These are phyloP conservation scores for Fragum sueziense DNA, from an alignment of 2,888 invertebrate genomes.

Conservation along the genomic window DNA sequence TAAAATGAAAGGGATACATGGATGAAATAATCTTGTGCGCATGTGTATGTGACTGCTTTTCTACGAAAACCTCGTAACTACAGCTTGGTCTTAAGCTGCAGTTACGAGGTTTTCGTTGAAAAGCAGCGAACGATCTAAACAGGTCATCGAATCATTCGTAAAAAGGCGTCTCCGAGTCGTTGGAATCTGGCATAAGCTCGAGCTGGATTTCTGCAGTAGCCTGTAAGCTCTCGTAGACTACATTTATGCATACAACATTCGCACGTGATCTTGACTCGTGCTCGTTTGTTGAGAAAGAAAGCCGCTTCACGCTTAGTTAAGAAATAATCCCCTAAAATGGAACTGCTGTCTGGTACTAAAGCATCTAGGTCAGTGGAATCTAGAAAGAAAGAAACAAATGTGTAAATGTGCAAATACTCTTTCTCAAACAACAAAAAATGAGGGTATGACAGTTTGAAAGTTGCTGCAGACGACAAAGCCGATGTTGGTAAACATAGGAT, in stretches of 20 bases:
- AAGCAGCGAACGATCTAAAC: neutral
- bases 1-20: neutral
- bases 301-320: conserved; percentile 5
- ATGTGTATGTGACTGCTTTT: neutral
- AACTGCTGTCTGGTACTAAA: neutral
- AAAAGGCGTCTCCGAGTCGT: neutral
- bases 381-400: neutral
- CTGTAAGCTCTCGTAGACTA: conserved; percentile 8
- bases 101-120: too few relatives aligned
- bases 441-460: too few relatives aligned
- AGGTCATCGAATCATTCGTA: neutral
- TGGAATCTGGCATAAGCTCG: neutral
- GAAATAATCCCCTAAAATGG: neutral
- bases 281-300: conserved; percentile 1
- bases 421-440: too few relatives aligned
- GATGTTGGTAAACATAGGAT: too few relatives aligned
- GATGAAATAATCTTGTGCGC: neutral
- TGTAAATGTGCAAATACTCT: too few relatives aligned
- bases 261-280: conserved; percentile 3
- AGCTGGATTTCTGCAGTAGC: conserved; percentile 3
- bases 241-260: conserved; percentile 11
- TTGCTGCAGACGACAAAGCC: too few relatives aligned
- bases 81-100: too few relatives aligned
- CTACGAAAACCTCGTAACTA: too few relatives aligned
- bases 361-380: neutral